Evolutionary conservation across 2,113 vertebrate genomes (phyloP).

Genomic region (Catagonus wagneri): DNA sequence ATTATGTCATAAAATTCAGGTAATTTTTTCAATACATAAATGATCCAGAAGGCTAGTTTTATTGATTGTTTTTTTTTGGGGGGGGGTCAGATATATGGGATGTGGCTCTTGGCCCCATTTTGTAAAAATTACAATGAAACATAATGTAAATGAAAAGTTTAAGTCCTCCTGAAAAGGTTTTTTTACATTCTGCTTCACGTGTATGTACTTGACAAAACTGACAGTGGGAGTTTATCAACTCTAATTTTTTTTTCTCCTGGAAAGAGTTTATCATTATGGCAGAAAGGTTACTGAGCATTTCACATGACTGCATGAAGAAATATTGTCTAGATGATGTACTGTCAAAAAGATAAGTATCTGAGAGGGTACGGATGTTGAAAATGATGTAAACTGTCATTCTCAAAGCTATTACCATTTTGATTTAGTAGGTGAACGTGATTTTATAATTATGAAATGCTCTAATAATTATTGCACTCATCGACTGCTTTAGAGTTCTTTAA

Average conservation of each 20-base stretch:
- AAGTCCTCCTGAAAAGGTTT: neutral
- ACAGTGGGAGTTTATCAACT: neutral
- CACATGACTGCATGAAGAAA: neutral
- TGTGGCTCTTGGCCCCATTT: neutral
- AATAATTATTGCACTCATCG: neutral
- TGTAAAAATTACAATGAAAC: neutral
- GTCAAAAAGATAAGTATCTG: constrained; percentile 17
- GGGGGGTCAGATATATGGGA: neutral
- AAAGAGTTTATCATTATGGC: neutral
- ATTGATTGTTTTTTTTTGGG: neutral
- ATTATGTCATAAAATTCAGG: constrained; percentile 10
- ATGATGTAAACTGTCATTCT: neutral
- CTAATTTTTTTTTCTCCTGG: neutral
- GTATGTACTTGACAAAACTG: neutral
- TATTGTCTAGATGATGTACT: neutral
- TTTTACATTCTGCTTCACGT: neutral
- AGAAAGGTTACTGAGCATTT: neutral
- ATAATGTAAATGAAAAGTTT: neutral
- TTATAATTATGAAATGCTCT: neutral
- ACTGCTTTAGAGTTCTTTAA: neutral
- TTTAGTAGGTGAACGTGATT: constrained; percentile 1
- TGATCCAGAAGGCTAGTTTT: neutral
- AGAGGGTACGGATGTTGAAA: neutral
- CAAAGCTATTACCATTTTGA: neutral
- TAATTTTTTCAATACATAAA: constrained; percentile 32